phyloP scores from a whole-genome alignment of 2,113 vertebrate species.

The Etheostoma spectabile region DNA sequence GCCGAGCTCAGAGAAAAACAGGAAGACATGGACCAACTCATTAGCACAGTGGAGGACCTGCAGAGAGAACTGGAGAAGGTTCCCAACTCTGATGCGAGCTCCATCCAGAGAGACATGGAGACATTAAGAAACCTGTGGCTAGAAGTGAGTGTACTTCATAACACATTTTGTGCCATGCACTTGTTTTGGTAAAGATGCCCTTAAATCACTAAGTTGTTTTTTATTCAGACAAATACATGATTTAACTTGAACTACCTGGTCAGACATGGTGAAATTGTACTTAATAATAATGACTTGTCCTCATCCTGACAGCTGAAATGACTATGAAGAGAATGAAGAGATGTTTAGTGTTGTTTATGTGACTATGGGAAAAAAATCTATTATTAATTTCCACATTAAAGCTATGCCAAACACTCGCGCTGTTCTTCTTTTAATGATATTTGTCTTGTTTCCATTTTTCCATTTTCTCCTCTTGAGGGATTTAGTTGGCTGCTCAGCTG shows the following conservation, averaged over 20 bases:
- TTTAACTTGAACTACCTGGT: background rate
- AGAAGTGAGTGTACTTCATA: slow-evolving; percentile 80
- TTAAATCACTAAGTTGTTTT: background rate
- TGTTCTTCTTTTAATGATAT: slow-evolving; percentile 36
- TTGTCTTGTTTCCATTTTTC: slow-evolving; percentile 20
- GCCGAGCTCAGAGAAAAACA: slow-evolving; percentile 88
- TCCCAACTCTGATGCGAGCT: slow-evolving; percentile 79
- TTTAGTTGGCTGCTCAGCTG: slow-evolving; percentile 66
- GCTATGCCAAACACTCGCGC: background rate
- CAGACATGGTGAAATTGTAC: background rate
- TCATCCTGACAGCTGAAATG: slow-evolving; percentile 2
- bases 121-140: slow-evolving; percentile 91
- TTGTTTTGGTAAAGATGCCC: background rate
- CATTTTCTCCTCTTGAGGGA: slow-evolving; percentile 53
- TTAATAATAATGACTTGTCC: background rate
- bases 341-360: background rate
- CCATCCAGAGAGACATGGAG: slow-evolving; percentile 88
- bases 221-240: background rate
- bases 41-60: slow-evolving; percentile 90
- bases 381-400: slow-evolving; percentile 22
- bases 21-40: slow-evolving; percentile 91
- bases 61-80: slow-evolving; percentile 89
- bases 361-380: slow-evolving; percentile 3
- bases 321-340: slow-evolving; percentile 9
- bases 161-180: background rate